Base-by-base conservation (phyloP, 2,888 invertebrate species). In the Magallana nippona region DNA sequence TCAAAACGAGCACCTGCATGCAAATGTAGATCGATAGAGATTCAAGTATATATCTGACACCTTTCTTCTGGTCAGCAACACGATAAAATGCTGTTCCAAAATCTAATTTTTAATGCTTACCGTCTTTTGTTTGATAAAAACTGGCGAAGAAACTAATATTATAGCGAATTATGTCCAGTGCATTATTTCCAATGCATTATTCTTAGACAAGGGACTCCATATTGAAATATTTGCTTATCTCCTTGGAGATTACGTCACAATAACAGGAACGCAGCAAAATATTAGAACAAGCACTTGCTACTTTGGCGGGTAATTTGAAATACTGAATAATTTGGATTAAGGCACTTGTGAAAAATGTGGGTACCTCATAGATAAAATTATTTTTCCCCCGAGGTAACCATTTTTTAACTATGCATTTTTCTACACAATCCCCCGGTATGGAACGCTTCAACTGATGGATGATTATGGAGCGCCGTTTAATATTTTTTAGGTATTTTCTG, bases 161-260 rank as follows among this genome's bases (percentile, higher is more conserved):
- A 57, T 56, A 55, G 17, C 19, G 60, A 27, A 32, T 27, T 57
- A 81, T 58, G 77, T 13, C 15, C 22, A 56, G 10, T 56, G 55
- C 56, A 57, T 57, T 79, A 17, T 22, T 79, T 55, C 27, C 56
- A 44, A 78, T n/a, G 78, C 22, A 27, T 22, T 79, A 44, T 63
- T 58, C 22, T 57, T 3, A n/a, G 11, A 22, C 55, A 44, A 22
- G n/a, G 82, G 86, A 88, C 77, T 87, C 90, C 89, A 89, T 90
- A 81, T 89, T 89, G 89, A 88, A 89, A 88, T 90, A 90, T 90
- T 90, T 89, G 84, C 86, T 62, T 85, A 89, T 92, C 91, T 86
- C 91, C 92, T 89, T 87, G 92, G 92, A 88, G 90, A 91, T 91
- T 87, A 89, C 89, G 89, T 89, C 88, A 89, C 77, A 56, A 32